Evolutionary conservation across 2,797 vertebrate species (phyloP).

Genomic region (Lepilemur septentrionalis): DNA sequence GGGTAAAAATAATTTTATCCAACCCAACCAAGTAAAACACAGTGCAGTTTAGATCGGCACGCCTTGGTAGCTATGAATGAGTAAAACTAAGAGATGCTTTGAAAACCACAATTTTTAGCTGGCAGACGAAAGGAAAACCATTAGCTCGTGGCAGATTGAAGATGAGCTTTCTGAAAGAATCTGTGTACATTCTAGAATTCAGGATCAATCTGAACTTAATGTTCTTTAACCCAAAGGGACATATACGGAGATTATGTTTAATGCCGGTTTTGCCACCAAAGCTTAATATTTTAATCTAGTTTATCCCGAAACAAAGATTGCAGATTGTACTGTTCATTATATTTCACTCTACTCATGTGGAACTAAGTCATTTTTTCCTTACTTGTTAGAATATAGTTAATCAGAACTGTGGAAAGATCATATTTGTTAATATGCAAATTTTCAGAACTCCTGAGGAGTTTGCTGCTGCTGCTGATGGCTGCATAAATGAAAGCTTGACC

Average conservation of each 20-base stretch:
- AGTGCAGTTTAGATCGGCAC: neutral
- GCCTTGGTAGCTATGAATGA: neutral
- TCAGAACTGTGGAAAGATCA: neutral
- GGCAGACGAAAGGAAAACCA: neutral
- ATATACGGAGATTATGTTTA: neutral
- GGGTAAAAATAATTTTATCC: neutral
- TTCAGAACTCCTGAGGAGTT: neutral
- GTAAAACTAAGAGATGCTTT: neutral
- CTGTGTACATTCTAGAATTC: neutral
- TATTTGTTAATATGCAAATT: neutral
- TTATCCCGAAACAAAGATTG: neutral
- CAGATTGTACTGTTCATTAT: neutral
- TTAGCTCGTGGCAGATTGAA: neutral
- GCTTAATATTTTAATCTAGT: neutral
- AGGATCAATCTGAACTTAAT: neutral
- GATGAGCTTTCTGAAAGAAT: neutral
- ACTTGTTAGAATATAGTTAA: neutral
- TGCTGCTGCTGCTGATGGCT: neutral
- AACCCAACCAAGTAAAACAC: neutral
- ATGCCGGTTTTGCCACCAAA: neutral
- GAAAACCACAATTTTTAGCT: neutral
- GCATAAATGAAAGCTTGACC: neutral
- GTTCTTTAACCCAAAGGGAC: neutral
- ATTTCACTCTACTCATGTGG: neutral
- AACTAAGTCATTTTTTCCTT: neutral